A percentile compares a stretch with the other conserved stretches of the same genome.
These are phyloP conservation scores for Hymenopus coronatus DNA, from an alignment of 2,888 invertebrate species.

Conservation along the genomic window DNA sequence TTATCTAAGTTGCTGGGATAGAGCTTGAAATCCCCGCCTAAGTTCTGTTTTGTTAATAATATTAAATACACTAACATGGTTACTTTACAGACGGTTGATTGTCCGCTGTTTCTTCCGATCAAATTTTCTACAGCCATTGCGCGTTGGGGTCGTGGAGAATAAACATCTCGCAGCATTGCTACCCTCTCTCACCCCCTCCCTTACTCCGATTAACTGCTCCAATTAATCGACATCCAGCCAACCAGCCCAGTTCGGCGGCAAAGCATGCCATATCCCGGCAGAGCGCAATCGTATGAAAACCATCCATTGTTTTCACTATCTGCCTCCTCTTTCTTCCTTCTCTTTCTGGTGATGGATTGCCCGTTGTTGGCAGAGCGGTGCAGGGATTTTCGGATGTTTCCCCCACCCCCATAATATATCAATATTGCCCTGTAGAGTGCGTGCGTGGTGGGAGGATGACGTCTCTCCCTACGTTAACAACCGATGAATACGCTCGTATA, in stretches of 20 bases:
- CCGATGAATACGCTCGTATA: not conserved
- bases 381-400: conserved; percentile 9
- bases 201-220: not conserved
- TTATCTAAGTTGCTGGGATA: too few species aligned
- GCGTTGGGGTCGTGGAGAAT: too few species aligned
- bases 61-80: too few species aligned
- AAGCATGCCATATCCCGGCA: not conserved
- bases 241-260: not conserved
- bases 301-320: not conserved
- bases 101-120: too few species aligned
- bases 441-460: not conserved
- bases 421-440: conserved; percentile 7
- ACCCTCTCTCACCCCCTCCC: not conserved
- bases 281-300: not conserved
- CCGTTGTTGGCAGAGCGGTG: not conserved
- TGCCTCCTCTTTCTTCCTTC: not conserved
- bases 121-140: too few species aligned
- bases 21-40: too few species aligned
- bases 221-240: conserved; percentile 1
- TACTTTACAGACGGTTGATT: too few species aligned
- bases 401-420: conserved; percentile 8
- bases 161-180: too few species aligned
- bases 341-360: conserved; percentile 14
- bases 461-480: not conserved
- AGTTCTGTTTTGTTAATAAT: too few species aligned